Conservation (phyloP, 2,113 vertebrate genomes). For the Lycocorax pyrrhopterus region DNA sequence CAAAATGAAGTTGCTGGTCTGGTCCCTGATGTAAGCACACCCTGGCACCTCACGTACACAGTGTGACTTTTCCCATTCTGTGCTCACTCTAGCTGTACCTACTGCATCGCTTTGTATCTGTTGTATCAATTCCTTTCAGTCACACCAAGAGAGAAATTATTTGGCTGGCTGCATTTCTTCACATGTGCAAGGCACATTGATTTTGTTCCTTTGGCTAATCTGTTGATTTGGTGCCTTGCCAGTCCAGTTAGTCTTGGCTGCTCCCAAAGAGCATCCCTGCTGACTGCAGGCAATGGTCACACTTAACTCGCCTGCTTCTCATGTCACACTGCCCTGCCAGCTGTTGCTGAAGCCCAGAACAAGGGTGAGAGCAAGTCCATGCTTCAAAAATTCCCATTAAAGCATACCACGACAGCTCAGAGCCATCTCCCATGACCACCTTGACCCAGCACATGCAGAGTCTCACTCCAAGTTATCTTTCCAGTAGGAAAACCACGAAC, state of each 20-base stretch:
- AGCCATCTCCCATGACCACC: accelerated
- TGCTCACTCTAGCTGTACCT: not conserved
- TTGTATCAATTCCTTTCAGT: not conserved
- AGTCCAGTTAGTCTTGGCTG: not conserved
- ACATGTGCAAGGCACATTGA: not conserved
- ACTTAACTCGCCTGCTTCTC: not conserved
- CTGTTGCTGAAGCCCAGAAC: not conserved
- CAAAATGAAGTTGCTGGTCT: not conserved
- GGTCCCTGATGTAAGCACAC: not conserved
- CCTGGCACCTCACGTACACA: accelerated
- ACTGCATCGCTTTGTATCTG: not conserved
- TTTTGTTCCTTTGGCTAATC: not conserved
- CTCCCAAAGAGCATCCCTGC: not conserved
- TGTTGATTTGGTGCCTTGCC: not conserved
- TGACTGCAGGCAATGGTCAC: not conserved
- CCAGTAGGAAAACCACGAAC: not conserved
- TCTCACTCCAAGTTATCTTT: not conserved
- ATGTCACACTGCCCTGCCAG: not conserved
- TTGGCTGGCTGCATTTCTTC: not conserved
- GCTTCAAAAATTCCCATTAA: not conserved
- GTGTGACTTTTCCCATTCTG: not conserved
- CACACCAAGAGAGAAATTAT: not conserved
- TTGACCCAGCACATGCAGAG: not conserved
- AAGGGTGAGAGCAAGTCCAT: not conserved
- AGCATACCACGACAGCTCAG: not conserved